Conservation (phyloP, 2,797 vertebrate genomes). For the Pristis pectinata region DNA sequence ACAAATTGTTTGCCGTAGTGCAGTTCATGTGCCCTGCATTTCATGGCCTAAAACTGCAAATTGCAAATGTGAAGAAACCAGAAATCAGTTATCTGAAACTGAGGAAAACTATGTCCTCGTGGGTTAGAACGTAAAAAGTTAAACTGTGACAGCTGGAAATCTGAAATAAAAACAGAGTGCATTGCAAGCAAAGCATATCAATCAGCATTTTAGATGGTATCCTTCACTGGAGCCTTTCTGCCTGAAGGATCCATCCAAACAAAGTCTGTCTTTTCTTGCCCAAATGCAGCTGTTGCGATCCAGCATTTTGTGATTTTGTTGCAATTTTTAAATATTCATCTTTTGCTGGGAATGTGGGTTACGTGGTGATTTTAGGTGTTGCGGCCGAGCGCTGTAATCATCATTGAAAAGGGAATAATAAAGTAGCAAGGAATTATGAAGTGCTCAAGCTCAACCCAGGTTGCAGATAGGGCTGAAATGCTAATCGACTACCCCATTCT, state of each 20-base stretch:
- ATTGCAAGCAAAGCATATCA: neutral
- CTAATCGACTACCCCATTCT: neutral
- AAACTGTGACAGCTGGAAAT: neutral
- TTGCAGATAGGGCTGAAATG: neutral
- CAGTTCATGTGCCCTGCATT: neutral
- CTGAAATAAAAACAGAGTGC: neutral
- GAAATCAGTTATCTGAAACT: neutral
- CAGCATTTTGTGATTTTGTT: neutral
- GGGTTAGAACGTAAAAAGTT: neutral
- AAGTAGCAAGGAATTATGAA: neutral
- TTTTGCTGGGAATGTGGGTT: neutral
- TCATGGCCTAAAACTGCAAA: neutral
- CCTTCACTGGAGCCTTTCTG: neutral
- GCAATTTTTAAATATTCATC: neutral
- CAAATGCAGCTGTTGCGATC: neutral
- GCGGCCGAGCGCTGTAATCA: neutral
- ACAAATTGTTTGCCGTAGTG: neutral
- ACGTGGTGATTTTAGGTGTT: neutral
- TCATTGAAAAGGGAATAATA: neutral
- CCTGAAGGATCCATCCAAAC: neutral
- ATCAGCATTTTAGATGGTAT: neutral
- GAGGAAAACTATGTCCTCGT: neutral
- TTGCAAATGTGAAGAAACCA: neutral
- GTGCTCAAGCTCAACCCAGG: neutral
- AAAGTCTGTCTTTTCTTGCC: neutral